Conservation (phyloP, 2,797 vertebrate species). For the Tiaroga cobitis region DNA sequence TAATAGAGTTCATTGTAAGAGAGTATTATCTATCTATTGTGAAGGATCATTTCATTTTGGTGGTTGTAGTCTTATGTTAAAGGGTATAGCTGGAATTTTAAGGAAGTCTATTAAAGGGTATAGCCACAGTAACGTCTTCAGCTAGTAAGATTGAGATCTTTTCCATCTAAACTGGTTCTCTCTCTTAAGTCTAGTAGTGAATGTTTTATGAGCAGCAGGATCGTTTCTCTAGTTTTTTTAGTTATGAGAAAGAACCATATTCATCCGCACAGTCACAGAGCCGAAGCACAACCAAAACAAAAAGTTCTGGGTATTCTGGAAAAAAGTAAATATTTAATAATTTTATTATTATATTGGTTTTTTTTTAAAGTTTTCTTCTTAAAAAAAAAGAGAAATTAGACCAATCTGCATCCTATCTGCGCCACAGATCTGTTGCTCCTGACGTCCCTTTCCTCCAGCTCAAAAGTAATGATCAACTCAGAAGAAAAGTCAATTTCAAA, state of each 20-base stretch:
- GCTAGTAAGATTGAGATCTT: no score
- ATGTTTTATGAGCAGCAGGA: not conserved
- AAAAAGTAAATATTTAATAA: not conserved
- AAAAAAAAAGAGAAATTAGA: not conserved
- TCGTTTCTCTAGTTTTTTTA: not conserved
- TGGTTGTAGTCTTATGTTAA: no score
- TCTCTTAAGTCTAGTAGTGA: not conserved
- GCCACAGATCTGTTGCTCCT: not conserved
- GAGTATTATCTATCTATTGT: no score
- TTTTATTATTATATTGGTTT: no score
- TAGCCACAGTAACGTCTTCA: no score
- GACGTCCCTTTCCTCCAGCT: not conserved
- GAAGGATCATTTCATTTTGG: no score
- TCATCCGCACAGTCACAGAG: not conserved
- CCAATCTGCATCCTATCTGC: not conserved
- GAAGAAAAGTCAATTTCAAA: constrained; percentile 6
- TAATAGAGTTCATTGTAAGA: no score
- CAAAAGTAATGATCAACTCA: constrained; percentile 10
- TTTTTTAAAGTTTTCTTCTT: not conserved
- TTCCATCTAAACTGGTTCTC: no score
- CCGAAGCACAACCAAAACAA: not conserved
- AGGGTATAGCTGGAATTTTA: no score
- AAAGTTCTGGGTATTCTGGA: not conserved
- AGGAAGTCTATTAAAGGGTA: no score
- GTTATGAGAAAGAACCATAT: not conserved